Evolutionary conservation across 2,888 invertebrate genomes (phyloP), one percentile per base, ranked within the genome.

Genomic region (Dryocosmus kuriphilus): DNA sequence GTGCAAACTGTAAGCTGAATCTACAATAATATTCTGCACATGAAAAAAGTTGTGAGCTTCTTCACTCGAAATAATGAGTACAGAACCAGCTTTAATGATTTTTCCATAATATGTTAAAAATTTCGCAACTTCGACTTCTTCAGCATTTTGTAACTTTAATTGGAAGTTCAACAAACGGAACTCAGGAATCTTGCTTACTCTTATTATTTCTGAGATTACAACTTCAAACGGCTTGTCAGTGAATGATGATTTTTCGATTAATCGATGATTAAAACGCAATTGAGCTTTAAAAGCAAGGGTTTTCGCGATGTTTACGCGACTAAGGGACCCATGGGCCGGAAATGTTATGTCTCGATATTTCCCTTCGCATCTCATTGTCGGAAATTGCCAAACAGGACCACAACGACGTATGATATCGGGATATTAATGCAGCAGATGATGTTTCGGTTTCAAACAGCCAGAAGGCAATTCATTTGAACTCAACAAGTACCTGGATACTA

Each of bases 381-480:
- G n/a, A n/a, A n/a, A n/a, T n/a, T n/a, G n/a, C n/a, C n/a, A n/a
- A n/a, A n/a, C n/a, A n/a, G n/a, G n/a, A n/a, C n/a, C n/a, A n/a
- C n/a, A n/a, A n/a, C n/a, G n/a, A n/a, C n/a, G n/a, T n/a, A n/a
- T n/a, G n/a, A n/a, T n/a, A n/a, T 27, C 62, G 2, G 78, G 71
- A 74, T 84, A 84, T 65, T 84, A 82, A 11, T 82, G 32, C 8
- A 83, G 24, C 19, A 82, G 74, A 75, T 85, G 85, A 73, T 82
- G 82, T 71, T 85, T 83, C 1, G 80, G n/a, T n/a, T n/a, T n/a
- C n/a, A n/a, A n/a, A n/a, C n/a, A n/a, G n/a, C n/a, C n/a, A n/a
- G n/a, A n/a, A 79, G 77, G 81, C 55, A 80, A 76, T 77, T 65
- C 74, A 83, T 80, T 35, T n/a, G 79, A 79, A 35, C 75, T 24